A percentile compares a stretch with the other conserved stretches of the same genome.
phyloP scores from a whole-genome alignment of 2,888 invertebrate species.

The Rosalia funebris region DNA sequence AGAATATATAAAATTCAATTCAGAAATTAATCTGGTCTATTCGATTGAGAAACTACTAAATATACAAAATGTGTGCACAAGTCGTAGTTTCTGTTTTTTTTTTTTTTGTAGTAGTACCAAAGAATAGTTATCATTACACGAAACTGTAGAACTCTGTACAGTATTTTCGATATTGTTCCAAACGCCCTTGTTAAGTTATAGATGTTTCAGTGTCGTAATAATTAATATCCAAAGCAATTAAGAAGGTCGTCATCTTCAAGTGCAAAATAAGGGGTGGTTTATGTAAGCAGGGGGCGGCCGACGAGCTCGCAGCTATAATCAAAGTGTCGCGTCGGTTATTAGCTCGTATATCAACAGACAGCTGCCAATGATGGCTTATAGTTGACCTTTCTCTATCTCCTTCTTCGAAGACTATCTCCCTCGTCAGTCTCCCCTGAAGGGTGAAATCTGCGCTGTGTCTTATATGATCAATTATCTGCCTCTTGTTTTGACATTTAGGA shows the following conservation, averaged over 20 bases:
- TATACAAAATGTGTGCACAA: too few relatives aligned
- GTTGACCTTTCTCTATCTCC: slow-evolving; percentile 52
- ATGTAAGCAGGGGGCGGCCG: slow-evolving; percentile 33
- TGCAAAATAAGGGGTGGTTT: slow-evolving; percentile 32
- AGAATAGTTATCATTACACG: too few relatives aligned
- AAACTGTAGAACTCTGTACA: too few relatives aligned
- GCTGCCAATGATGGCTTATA: slow-evolving; percentile 65
- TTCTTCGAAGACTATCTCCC: slow-evolving; percentile 27
- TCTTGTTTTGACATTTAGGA: slow-evolving; percentile 65
- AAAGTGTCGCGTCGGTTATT: slow-evolving; percentile 62
- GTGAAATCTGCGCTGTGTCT: slow-evolving; percentile 40
- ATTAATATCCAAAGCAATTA: slow-evolving; percentile 39
- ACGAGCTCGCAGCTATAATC: slow-evolving; percentile 47
- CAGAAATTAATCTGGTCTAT: too few relatives aligned
- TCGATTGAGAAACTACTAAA: too few relatives aligned
- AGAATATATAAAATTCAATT: too few relatives aligned
- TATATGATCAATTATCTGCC: slow-evolving; percentile 63
- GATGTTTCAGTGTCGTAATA: slow-evolving; percentile 27
- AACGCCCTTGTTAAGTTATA: neutral
- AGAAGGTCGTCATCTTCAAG: slow-evolving; percentile 38
- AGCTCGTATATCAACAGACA: slow-evolving; percentile 66
- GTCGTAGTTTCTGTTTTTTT: too few relatives aligned
- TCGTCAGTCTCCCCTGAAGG: slow-evolving; percentile 27
- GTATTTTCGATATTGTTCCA: neutral
- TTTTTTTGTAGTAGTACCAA: too few relatives aligned